Base-by-base conservation (phyloP, 2,113 vertebrate genomes). In the Proterorhinus semilunaris region DNA sequence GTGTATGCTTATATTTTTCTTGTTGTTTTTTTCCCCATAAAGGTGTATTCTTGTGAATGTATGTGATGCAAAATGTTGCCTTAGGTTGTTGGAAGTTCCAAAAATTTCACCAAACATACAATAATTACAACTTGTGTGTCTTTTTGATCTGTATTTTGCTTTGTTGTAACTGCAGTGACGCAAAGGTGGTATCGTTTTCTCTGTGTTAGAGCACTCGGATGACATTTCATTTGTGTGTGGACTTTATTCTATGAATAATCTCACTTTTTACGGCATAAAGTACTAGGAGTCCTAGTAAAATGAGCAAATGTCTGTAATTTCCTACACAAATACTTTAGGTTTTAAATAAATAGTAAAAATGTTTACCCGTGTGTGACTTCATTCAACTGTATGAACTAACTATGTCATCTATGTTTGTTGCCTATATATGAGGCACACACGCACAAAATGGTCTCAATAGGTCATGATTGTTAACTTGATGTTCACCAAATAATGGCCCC, bases 191-290 rank as follows among this genome's bases (percentile, higher is more conserved):
- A 6, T 74, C 1, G 66, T 66, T 12, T 71, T 66, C 46, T 70
- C 36, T 55, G 64, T 75, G 27, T 64, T 66, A 8, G 66, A 69
- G 87, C 83, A 86, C 83, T 79, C 83, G 74, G 48, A 74, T 58
- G 74, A 69, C 65, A 72, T 83, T 86, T 78, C 27, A 73, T 61
- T 68, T n/a, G 50, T 46, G 8, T 63, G 58, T 75, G 72, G 36
- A 71, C 44, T 76, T 77, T 90, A 76, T 79, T 82, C 71, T 54
- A 54, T 82, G 80, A 88, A 87, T 87, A 79, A 80, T 66, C 67
- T 74, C 69, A 74, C 64, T 72, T 82, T 79, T 50, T 58, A 21
- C 48, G 69, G 72, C 66, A 72, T 70, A 69, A 65, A 71, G 71
- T 59, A 86, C 68, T 65, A 65, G 68, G 62, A 69, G 72, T 71